Conservation (phyloP, 1,140 invertebrate genomes). For the Adelges cooleyi region DNA sequence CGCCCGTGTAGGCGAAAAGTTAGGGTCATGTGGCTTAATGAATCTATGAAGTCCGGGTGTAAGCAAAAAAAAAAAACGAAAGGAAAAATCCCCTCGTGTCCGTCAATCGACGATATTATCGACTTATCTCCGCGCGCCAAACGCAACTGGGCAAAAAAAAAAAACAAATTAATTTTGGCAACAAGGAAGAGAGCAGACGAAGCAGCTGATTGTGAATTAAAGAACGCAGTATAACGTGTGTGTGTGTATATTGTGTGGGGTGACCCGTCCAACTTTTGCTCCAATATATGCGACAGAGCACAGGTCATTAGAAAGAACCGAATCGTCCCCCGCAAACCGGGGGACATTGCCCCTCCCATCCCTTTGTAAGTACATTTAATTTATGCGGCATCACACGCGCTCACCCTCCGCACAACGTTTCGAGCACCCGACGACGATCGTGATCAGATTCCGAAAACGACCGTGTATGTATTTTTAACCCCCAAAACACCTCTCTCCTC, state of each 20-base stretch:
- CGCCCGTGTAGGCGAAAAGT: no score
- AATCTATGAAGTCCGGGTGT: no score
- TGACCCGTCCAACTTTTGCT: background rate
- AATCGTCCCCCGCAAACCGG: background rate
- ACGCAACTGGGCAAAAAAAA: background rate
- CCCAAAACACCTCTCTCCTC: background rate
- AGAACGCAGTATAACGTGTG: background rate
- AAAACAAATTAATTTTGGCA: slow-evolving; percentile 25
- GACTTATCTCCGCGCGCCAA: slow-evolving; percentile 13
- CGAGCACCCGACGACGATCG: slow-evolving; percentile 21
- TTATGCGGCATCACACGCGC: slow-evolving; percentile 26
- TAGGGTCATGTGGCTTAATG: no score
- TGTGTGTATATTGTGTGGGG: background rate
- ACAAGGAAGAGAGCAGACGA: background rate
- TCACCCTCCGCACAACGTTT: slow-evolving; percentile 8
- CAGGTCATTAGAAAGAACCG: slow-evolving; percentile 13
- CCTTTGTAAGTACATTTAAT: background rate
- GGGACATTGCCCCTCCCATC: background rate
- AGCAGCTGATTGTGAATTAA: slow-evolving; percentile 25
- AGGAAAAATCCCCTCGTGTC: background rate
- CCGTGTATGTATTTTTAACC: background rate
- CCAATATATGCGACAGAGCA: background rate
- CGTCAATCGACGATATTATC: slow-evolving; percentile 24
- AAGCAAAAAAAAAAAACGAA: no score
- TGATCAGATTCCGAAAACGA: slow-evolving; percentile 25